Evolutionary conservation across 2,797 vertebrate species (phyloP), one percentile per base, ranked within the genome.

Genomic region (Sebastes nivosus): DNA sequence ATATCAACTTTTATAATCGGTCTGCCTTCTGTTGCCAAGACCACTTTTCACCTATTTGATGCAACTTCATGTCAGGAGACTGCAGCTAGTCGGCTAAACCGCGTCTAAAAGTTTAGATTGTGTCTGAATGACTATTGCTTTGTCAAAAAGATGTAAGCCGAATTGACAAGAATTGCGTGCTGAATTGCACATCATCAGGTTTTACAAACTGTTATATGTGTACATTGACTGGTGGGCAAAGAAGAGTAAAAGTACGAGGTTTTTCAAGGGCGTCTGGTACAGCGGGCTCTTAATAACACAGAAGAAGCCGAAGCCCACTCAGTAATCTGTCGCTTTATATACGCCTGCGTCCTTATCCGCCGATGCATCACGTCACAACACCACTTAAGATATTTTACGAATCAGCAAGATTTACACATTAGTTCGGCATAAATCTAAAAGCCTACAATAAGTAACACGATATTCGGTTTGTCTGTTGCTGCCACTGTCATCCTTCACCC

Each of bases 181-280:
- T 67, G 16, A 68, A 13, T 77, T 7, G 3, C 11, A 36, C 0
- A 2, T 5, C 2, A 0, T 6, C 25, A 0, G 30, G 0, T n/a
- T 57, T 67, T 5, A 6, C 0, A 3, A 13, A 24, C 9, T 32
- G 1, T 4, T 14, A 2, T 1, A 16, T 29, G 2, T 46, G 2
- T 36, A 8, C 1, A 2, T 59, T 20, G 0, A 12, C 6, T 11
- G 5, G 54, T 2, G 3, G 30, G 20, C 18, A 20, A 36, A n/a
- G 6, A 38, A 16, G 1, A 4, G 1, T n/a, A 24, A 4, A 71
- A 72, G 16, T 2, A 4, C 0, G 1, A 24, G 3, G 25, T 2
- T 77, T 66, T 63, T 18, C 3, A 71, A 75, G 2, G 55, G 24
- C 0, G 14, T 72, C 72, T 38, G 24, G 42, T 5, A 20, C 1